A percentile compares a stretch with the other conserved stretches of the same genome.
phyloP scores from a whole-genome alignment of 2,888 invertebrate genomes.

The Hydrotaea cyrtoneurina region DNA sequence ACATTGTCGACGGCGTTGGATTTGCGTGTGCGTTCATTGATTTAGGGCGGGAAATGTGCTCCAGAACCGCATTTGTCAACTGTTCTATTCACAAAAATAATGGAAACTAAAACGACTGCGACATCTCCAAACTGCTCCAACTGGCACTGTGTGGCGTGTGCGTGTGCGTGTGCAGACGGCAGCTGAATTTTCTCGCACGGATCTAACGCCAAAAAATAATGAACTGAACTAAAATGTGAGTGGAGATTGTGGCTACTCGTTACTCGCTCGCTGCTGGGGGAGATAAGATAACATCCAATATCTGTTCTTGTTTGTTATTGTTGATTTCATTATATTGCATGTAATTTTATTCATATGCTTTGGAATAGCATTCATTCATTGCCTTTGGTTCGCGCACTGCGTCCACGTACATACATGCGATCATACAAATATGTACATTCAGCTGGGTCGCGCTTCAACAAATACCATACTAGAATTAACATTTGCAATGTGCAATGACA shows the following conservation, averaged over 20 bases:
- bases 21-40: background rate
- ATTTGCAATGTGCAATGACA: too few relatives aligned
- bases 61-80: constrained; percentile 29
- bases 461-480: too few relatives aligned
- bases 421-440: too few relatives aligned
- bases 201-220: constrained; percentile 17
- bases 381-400: background rate
- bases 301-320: constrained; percentile 31
- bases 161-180: constrained; percentile 17
- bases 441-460: too few relatives aligned
- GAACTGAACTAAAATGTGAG: constrained; percentile 11
- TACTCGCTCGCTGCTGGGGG: constrained; percentile 14
- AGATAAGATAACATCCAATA: constrained; percentile 45
- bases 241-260: constrained; percentile 12
- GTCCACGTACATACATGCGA: background rate
- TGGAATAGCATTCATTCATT: constrained; percentile 1
- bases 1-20: background rate
- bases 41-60: background rate
- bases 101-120: constrained; percentile 24
- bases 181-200: constrained; percentile 51
- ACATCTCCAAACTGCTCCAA: constrained; percentile 9
- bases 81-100: constrained; percentile 36
- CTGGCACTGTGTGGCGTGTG: background rate
- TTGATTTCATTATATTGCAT: constrained; percentile 31
- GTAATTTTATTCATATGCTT: constrained; percentile 40